Conservation (phyloP, 2,113 vertebrate species). For the Chloebia gouldiae region DNA sequence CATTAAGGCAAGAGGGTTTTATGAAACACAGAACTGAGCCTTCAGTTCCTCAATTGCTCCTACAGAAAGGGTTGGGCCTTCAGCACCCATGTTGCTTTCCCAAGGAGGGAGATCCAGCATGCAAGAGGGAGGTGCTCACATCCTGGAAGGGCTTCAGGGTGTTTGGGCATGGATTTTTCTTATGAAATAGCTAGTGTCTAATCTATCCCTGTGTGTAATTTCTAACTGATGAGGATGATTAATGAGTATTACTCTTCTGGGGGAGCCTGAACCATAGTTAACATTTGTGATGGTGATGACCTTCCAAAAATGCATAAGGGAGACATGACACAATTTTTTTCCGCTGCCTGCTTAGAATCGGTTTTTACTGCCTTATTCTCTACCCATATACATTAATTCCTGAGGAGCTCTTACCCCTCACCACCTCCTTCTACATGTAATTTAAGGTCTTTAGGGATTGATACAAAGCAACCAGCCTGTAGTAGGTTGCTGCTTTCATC, state of each 20-base stretch:
- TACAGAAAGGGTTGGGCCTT: not conserved
- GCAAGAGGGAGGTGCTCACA: not conserved
- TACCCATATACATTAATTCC: not conserved
- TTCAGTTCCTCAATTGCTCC: not conserved
- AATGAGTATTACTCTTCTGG: not conserved
- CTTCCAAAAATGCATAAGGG: not conserved
- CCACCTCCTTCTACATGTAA: not conserved
- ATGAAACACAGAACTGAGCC: not conserved
- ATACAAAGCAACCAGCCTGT: not conserved
- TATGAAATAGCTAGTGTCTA: not conserved
- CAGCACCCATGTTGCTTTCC: not conserved
- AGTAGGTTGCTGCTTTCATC: not conserved
- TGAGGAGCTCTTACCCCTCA: not conserved
- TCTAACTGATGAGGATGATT: not conserved
- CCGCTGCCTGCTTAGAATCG: not conserved
- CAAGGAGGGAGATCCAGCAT: not conserved
- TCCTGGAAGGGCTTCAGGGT: not conserved
- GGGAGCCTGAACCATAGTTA: not conserved
- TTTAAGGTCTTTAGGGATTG: not conserved
- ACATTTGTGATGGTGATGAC: not conserved
- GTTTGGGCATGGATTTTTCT: not conserved
- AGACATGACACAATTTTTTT: not conserved
- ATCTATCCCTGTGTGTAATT: not conserved
- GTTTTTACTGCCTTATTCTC: not conserved
- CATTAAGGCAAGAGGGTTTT: not conserved